A percentile compares a stretch with the other conserved stretches of the same genome.
Evolutionary conservation across 2,888 invertebrate species (phyloP).

Genomic region (Hoplodrina ambigua): DNA sequence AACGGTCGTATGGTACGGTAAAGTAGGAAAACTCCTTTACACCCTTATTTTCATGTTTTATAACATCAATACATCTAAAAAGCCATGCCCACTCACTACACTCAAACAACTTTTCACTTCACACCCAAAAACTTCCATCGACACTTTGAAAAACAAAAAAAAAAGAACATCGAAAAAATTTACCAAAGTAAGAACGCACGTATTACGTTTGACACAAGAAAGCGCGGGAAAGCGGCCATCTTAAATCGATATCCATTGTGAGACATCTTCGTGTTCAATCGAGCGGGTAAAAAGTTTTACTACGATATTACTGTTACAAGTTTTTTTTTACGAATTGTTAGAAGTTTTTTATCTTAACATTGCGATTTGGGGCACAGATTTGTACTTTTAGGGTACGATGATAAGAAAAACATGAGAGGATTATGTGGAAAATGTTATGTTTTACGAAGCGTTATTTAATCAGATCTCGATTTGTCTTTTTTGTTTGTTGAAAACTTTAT

Average conservation of each 20-base stretch:
- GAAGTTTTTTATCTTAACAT: constrained; percentile 66
- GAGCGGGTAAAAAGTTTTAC: constrained; percentile 72
- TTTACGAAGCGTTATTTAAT: constrained; percentile 26
- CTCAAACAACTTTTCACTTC: constrained; percentile 15
- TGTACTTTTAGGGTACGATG: constrained; percentile 45
- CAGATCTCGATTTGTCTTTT: constrained; percentile 22
- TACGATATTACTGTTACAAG: constrained; percentile 59
- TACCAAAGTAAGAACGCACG: constrained; percentile 55
- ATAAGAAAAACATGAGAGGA: constrained; percentile 39
- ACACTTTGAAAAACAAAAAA: constrained; percentile 34
- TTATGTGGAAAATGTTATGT: constrained; percentile 39
- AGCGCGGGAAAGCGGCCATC: constrained; percentile 77
- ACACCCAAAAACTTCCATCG: constrained; percentile 22
- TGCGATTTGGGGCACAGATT: constrained; percentile 60
- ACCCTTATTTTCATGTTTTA: background rate
- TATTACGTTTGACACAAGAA: constrained; percentile 70
- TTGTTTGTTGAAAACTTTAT: constrained; percentile 26
- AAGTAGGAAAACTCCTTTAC: too few species aligned
- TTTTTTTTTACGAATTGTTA: constrained; percentile 63
- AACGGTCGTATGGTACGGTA: too few species aligned
- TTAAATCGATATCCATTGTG: constrained; percentile 72
- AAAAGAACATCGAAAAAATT: constrained; percentile 45
- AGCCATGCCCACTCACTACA: background rate
- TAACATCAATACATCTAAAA: background rate
- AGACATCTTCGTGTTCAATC: constrained; percentile 72